Percentiles rank a stretch among this genome's conserved stretches.
Evolutionary conservation across 2,797 vertebrate species (phyloP).

Genomic region (Petrocephalus sullivani): DNA sequence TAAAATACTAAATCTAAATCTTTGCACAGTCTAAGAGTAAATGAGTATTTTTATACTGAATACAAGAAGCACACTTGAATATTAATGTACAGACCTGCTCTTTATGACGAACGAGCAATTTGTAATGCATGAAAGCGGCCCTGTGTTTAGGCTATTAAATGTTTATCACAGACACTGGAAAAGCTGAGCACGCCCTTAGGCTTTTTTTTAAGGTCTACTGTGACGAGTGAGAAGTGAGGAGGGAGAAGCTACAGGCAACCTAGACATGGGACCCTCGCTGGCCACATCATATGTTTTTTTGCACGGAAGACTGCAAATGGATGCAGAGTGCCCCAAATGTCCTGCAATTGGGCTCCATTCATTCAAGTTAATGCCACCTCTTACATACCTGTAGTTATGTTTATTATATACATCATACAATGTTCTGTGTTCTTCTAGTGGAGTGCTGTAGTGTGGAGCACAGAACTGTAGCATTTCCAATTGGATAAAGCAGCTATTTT

Average conservation of each 20-base stretch:
- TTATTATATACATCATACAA: conserved; percentile 2
- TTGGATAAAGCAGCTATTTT: neutral
- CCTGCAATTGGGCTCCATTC: neutral
- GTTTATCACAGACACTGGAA: neutral
- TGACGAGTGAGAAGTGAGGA: neutral
- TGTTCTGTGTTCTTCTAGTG: neutral
- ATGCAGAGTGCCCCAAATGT: neutral
- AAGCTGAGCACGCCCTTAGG: neutral
- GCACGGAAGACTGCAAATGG: neutral
- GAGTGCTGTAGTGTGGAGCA: neutral
- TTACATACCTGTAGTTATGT: neutral
- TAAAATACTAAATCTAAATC: neutral
- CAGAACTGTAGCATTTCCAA: neutral
- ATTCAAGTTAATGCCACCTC: neutral
- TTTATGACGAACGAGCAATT: neutral
- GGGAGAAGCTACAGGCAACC: neutral
- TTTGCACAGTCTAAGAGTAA: neutral
- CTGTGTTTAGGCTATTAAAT: neutral
- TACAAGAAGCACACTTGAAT: neutral
- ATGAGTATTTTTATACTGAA: neutral
- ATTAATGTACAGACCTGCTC: neutral
- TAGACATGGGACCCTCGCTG: neutral
- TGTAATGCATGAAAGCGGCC: neutral
- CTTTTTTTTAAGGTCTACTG: neutral
- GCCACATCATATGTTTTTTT: neutral